Conservation (phyloP, 2,888 invertebrate species). For the Pherbina coryleti region DNA sequence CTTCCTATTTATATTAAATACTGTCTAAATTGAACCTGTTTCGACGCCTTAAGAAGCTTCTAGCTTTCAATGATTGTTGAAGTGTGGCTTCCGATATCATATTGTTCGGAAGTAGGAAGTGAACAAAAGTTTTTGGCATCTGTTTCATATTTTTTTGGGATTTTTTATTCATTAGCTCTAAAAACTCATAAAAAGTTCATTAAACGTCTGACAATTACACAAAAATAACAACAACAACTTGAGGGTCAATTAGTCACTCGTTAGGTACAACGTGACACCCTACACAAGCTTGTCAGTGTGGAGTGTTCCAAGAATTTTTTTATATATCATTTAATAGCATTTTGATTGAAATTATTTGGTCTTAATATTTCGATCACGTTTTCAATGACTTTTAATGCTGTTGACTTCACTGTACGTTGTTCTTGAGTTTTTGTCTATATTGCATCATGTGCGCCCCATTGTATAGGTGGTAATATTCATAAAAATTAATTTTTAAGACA, state of each 20-base stretch:
- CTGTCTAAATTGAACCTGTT: not conserved
- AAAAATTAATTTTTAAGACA: no score
- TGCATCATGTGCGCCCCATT: no score
- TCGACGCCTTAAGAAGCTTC: slow-evolving; percentile 7
- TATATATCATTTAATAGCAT: not conserved
- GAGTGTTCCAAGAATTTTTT: not conserved
- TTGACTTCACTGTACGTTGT: slow-evolving; percentile 2
- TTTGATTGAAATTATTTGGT: not conserved
- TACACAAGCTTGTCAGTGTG: not conserved
- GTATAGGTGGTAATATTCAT: no score
- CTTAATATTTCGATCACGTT: slow-evolving; percentile 57
- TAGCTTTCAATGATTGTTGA: not conserved
- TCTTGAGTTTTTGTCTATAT: not conserved
- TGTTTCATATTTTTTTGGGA: not conserved
- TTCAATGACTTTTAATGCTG: slow-evolving; percentile 48
- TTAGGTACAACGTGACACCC: slow-evolving; percentile 14
- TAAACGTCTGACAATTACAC: not conserved
- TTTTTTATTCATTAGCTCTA: not conserved
- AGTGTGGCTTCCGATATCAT: not conserved
- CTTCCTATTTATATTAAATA: slow-evolving; percentile 6
- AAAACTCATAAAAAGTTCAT: not conserved
- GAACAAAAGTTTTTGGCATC: slow-evolving; percentile 24
- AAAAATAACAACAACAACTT: not conserved
- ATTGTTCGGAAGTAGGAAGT: slow-evolving; percentile 18
- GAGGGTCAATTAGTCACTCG: slow-evolving; percentile 15